Evolutionary conservation across 2,888 invertebrate genomes (phyloP), one percentile per base, ranked within the genome.

Genomic region (Sinhomidia bicolor): DNA sequence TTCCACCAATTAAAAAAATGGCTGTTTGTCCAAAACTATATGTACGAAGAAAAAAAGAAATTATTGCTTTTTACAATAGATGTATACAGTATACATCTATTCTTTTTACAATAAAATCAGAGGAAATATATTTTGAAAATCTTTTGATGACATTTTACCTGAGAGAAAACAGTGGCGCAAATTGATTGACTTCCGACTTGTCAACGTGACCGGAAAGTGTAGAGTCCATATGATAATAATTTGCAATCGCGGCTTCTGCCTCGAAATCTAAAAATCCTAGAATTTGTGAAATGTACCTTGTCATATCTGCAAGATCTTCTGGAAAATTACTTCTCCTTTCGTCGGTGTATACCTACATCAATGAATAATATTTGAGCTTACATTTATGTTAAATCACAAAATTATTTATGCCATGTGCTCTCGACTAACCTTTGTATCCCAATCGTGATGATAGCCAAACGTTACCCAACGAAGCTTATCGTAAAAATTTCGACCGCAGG

Each of bases 381-480:
- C n/a, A n/a, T n/a, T n/a, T n/a, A n/a, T n/a, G n/a, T n/a, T n/a
- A n/a, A n/a, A n/a, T n/a, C n/a, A n/a, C n/a, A n/a, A n/a, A n/a
- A n/a, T n/a, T n/a, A n/a, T n/a, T 36, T 5, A 36, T 36, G 36
- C 3, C 36, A 3, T 36, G 3, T 36, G 36, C 4, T 36, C 36
- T 36, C 5, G 26, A 57, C 36, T 23, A 1, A 80, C 96, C 95
- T 99, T 99, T 82, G 97, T 97, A 93, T 98, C 96, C 99, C 99
- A 99, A 93, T 99, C 96, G 94, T 99, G 99, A 94, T 99, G 99
- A 93, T 99, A 99, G 14, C 99, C 99, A 47, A 99, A 94, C 0
- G 99, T 99, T 0, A 97, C 96, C 99, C 99, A 99, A 92, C 99
- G 94, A 92, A 99, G 93, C 92, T 95, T 95, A 68, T 94, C 93